Base-by-base conservation (phyloP, 2,113 vertebrate genomes). In the Apus apus region DNA sequence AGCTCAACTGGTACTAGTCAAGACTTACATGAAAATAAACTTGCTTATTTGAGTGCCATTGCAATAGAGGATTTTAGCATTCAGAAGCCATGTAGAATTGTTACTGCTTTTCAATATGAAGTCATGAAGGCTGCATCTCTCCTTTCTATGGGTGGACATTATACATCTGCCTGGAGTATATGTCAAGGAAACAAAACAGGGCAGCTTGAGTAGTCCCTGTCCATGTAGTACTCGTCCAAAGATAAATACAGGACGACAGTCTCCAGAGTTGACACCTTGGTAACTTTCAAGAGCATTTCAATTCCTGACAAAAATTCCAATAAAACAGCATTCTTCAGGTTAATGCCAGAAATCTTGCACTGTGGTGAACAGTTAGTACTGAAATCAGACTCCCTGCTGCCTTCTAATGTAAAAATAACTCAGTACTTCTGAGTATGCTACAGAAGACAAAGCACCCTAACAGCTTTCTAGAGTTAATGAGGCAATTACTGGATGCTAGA, bases 331-430 rank as follows among this genome's bases (percentile, higher is more conserved):
- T 79, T 96, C 46, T 76, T 66, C 34, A 75, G 62, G 54, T 84
- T 89, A 85, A 81, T 79, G 46, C 19, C 74, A 91, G 50, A 93
- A 75, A 86, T 53, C 20, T 43, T 78, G 66, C 50, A 77, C 25
- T 8, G 4, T 90, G 16, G 27, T 86, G 43, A 93, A 45, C 15
- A 82, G 48, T n/a, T 58, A 95, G 22, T 25, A 71, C 79, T 95
- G 62, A 95, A 54, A 93, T 65, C 92, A 91, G 93, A 38, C 21
- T 53, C 29, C 66, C 62, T 85, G 22, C 13, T 90, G 80, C 23
- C 34, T 95, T 95, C 50, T 65, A 89, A 48, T 61, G 65, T 93
- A 87, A 96, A 96, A 96, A 93, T 85, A 93, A 79, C 57, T 62
- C 58, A 57, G 57, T 57, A 73, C 20, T 27, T 64, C 91, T 76